Conservation (phyloP, 2,113 vertebrate genomes). For the Centropus bengalensis region DNA sequence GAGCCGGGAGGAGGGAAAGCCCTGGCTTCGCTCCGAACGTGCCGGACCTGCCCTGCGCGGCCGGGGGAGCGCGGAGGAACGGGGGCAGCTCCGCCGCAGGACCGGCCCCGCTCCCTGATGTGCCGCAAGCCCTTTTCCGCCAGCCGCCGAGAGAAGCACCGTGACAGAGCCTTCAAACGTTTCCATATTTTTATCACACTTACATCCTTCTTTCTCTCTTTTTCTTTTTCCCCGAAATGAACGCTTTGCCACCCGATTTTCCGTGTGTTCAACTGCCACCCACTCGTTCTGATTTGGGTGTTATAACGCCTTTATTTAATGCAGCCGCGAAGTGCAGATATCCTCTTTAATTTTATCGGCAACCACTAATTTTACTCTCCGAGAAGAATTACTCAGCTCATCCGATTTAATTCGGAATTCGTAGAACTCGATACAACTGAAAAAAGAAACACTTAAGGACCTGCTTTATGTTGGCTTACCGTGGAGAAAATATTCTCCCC, state of each 20-base stretch:
- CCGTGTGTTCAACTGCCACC: neutral
- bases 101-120: neutral
- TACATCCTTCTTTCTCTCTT: neutral
- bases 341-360: constrained; percentile 32
- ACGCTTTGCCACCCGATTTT: neutral
- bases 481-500: neutral
- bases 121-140: neutral
- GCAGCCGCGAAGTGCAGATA: constrained; percentile 28
- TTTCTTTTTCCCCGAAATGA: neutral
- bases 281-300: neutral
- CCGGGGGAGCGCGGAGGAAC: neutral
- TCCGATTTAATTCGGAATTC: neutral
- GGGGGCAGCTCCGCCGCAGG: neutral
- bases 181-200: neutral
- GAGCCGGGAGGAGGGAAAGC: neutral
- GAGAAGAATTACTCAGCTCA: neutral
- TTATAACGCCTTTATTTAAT: constrained; percentile 51
- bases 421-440: neutral
- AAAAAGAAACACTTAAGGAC: neutral
- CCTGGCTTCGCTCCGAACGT: rapidly evolving
- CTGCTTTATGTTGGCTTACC: neutral
- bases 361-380: constrained; percentile 19
- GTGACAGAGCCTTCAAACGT: neutral
- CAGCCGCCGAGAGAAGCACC: neutral
- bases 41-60: neutral